Base-by-base conservation (phyloP, 1,140 invertebrate species). In the Drosophila fuyamai region DNA sequence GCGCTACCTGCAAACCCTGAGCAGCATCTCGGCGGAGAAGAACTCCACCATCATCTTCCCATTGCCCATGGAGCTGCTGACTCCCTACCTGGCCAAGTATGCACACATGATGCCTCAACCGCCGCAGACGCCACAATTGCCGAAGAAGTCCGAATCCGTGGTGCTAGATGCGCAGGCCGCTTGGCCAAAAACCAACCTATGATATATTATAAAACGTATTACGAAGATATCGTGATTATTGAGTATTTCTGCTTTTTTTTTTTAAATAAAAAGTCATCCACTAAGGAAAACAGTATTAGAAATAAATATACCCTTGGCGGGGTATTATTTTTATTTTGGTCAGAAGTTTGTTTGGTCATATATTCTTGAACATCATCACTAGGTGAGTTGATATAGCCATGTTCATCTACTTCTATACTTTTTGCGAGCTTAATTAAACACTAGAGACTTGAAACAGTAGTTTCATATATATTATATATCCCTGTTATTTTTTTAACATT, bases 21-120 rank as follows among this genome's bases (percentile, higher is more conserved):
- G 96, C 93, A 96, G 95, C 48, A 97, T 98, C 63, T 96, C 97
- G 13, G 96, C 97, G 7, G 97, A 98, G 93, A 98, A 98, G 93
- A 98, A 98, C 91, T 98, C 97, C 0, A 98, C 97, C 0, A 98
- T 98, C 74, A 96, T 98, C n/a, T 98, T 98, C 93, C 97, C 97
- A 3, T 81, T 98, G 54, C 97, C 97, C 13, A 96, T 98, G 71
- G 97, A 98, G 73, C 78, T 95, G 4, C 80, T 95, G 1, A 94
- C 93, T 5, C 91, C 91, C 0, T 92, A 92, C 56, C 41, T 92
- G 75, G 74, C 85, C 59, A 89, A 89, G 14, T 89, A 89, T 41
- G 65, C 60, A 43, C 56, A 79, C 1, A 51, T 72, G 80, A 66
- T 83, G 76, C 71, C 67, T 0, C 36, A 61, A 43, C 55, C 67